A percentile compares a stretch with the other conserved stretches of the same genome.
Evolutionary conservation across 2,113 vertebrate genomes (phyloP).

Genomic region (Centrocercus urophasianus): DNA sequence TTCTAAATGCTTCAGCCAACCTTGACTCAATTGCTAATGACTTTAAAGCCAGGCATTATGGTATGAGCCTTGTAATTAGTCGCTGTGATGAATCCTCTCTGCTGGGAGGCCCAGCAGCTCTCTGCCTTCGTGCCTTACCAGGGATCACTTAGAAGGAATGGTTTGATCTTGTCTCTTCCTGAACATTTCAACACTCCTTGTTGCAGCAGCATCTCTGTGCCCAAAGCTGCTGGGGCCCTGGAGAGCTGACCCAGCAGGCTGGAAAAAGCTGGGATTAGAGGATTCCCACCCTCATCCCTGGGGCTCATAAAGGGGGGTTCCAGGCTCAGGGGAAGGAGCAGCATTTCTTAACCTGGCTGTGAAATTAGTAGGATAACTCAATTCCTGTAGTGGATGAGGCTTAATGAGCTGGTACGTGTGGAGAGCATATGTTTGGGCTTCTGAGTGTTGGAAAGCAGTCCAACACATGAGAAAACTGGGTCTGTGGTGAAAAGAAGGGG

Average conservation of each 20-base stretch:
- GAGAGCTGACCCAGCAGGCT: background rate
- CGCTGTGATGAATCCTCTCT: background rate
- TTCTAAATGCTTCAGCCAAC: slow-evolving; percentile 22
- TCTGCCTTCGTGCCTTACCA: background rate
- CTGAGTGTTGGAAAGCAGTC: background rate
- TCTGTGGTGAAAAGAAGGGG: background rate
- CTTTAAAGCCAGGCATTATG: background rate
- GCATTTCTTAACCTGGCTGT: background rate
- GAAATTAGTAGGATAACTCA: background rate
- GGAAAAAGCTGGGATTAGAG: background rate
- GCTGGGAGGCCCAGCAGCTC: background rate
- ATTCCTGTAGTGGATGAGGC: background rate
- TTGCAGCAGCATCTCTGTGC: background rate
- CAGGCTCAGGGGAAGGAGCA: background rate
- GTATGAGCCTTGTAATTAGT: slow-evolving; percentile 6
- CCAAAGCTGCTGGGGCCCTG: background rate
- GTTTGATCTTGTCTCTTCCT: background rate
- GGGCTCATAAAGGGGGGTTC: background rate
- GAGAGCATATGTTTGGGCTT: background rate
- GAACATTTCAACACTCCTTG: background rate
- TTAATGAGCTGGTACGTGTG: background rate
- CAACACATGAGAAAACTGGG: background rate
- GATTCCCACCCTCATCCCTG: background rate
- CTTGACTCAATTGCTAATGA: background rate
- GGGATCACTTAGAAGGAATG: background rate